Evolutionary conservation across 2,888 invertebrate genomes (phyloP).

Genomic region (Limnephilus lunatus): DNA sequence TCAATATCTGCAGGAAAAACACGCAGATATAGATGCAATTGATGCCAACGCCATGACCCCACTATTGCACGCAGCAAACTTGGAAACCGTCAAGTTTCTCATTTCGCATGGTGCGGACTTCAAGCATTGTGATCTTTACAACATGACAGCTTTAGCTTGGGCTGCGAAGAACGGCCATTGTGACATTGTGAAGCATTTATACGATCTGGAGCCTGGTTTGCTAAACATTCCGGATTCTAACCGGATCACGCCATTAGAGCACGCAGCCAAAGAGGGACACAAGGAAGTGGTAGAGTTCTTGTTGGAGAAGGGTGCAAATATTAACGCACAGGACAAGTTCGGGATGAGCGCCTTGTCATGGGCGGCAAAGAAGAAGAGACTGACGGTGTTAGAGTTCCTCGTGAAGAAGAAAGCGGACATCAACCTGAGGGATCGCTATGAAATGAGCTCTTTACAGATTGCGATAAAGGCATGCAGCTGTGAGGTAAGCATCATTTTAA

Average conservation of each 20-base stretch:
- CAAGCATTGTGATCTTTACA: not conserved
- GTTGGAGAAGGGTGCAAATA: not conserved
- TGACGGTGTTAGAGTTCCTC: not conserved
- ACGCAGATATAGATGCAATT: not conserved
- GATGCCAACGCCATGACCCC: conserved; percentile 13
- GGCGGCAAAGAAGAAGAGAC: not conserved
- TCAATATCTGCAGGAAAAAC: not conserved
- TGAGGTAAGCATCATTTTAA: not conserved
- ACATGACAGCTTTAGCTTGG: conserved; percentile 7
- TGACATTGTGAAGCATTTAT: not conserved
- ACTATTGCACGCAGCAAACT: not conserved
- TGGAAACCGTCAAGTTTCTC: not conserved
- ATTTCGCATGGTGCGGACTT: not conserved
- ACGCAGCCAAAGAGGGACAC: conserved; percentile 8
- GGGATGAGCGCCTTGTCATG: conserved; percentile 31
- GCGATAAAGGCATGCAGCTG: conserved; percentile 14
- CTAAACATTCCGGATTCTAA: not conserved
- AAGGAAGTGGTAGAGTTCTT: not conserved
- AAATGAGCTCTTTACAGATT: not conserved
- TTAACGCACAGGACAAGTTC: not conserved
- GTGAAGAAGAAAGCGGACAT: not conserved
- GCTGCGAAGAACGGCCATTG: not conserved
- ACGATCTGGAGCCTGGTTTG: not conserved
- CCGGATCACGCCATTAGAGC: not conserved
- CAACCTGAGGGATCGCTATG: conserved; percentile 14